Evolutionary conservation across 1,140 invertebrate species (phyloP).

Genomic region (Macrocentrus cingulum): DNA sequence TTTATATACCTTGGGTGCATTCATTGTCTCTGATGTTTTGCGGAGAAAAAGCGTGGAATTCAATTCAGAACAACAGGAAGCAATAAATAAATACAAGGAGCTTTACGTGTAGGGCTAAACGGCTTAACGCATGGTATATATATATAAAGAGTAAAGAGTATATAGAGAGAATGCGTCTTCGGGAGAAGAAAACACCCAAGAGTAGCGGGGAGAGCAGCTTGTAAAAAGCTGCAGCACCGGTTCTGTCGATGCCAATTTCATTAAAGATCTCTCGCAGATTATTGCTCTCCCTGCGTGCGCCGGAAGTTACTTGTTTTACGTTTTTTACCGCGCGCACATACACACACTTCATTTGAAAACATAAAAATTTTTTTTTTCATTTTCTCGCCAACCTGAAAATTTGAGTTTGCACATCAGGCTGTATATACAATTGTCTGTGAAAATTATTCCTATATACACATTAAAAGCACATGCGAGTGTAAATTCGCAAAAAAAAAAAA

Average conservation of each 20-base stretch:
- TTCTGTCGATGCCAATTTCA: conserved; percentile 32
- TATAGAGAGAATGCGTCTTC: not conserved
- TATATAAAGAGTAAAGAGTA: no score
- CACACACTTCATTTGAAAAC: no score
- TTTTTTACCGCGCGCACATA: not conserved
- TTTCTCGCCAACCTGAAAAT: no score
- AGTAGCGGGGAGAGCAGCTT: not conserved
- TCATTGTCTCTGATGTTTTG: no score
- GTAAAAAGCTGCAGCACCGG: conserved; percentile 25
- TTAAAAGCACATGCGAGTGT: no score
- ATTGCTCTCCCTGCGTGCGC: not conserved
- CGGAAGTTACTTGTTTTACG: conserved; percentile 5
- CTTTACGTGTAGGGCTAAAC: conserved; percentile 9
- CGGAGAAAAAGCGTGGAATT: not conserved
- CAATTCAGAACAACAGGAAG: conserved; percentile 5
- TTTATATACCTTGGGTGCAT: no score
- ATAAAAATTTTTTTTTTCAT: no score
- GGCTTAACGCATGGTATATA: conserved; percentile 12
- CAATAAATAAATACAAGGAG: conserved; percentile 27
- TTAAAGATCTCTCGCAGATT: conserved; percentile 21
- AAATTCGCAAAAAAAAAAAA: no score
- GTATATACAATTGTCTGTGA: no score
- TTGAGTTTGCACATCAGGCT: no score
- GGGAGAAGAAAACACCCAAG: not conserved
- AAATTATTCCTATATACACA: no score